phyloP scores from a whole-genome alignment of 2,888 invertebrate species.

The Athalia rosae region DNA sequence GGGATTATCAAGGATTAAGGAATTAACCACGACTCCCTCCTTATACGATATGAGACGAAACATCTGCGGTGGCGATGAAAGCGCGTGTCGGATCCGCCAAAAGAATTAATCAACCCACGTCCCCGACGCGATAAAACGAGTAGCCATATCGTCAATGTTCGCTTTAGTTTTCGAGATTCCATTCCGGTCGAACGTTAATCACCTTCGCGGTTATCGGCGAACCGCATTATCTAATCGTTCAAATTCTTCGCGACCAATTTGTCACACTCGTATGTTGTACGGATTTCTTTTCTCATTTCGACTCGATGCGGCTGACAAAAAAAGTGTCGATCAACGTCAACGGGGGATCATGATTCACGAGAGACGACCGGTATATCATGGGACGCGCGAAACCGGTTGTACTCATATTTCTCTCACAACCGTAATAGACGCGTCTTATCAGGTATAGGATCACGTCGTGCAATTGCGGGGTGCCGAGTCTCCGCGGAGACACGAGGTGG shows the following conservation, averaged over 20 bases:
- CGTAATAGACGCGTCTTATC: too few species aligned
- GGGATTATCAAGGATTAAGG: slow-evolving; percentile 14
- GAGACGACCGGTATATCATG: too few species aligned
- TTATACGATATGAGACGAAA: background rate
- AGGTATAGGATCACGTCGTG: too few species aligned
- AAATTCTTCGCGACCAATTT: background rate
- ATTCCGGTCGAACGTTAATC: background rate
- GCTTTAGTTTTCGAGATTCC: slow-evolving; percentile 8
- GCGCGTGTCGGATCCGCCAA: background rate
- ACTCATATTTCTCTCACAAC: too few species aligned
- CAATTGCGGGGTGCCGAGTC: too few species aligned
- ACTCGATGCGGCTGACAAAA: too few species aligned
- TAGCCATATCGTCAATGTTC: background rate
- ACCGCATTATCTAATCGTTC: background rate
- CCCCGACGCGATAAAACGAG: background rate
- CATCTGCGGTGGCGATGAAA: background rate
- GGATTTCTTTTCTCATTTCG: too few species aligned
- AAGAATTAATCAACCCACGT: slow-evolving; percentile 10
- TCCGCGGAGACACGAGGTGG: too few species aligned
- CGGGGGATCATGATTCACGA: too few species aligned
- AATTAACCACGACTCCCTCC: background rate
- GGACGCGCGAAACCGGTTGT: too few species aligned
- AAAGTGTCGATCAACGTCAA: too few species aligned
- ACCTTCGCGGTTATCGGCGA: background rate
- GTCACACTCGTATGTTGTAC: background rate